These are phyloP conservation scores for Zhuqinia jingwanae DNA, from an alignment of 2,888 invertebrate species.

Conservation along the genomic window DNA sequence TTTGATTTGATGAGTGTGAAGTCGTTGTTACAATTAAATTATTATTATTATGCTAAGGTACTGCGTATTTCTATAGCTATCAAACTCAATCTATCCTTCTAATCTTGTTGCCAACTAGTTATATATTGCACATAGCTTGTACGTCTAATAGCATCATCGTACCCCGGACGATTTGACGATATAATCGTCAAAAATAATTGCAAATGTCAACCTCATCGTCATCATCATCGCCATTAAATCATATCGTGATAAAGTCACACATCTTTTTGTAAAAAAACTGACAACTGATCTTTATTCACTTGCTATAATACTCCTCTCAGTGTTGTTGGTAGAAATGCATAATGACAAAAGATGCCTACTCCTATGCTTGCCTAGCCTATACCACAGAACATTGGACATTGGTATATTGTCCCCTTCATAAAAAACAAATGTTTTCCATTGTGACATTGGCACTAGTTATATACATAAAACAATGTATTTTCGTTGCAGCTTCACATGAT, in stretches of 20 bases:
- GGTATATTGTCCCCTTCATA: too few relatives aligned
- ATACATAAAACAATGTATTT: too few relatives aligned
- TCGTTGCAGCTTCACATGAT: too few relatives aligned
- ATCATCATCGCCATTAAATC: neutral
- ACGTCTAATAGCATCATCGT: too few relatives aligned
- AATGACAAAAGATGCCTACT: neutral
- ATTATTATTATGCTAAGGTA: neutral
- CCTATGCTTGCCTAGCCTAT: neutral
- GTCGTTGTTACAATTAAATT: neutral
- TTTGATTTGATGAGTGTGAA: neutral
- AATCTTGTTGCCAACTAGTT: constrained; percentile 9
- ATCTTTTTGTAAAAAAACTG: too few relatives aligned
- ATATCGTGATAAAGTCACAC: neutral
- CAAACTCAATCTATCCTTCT: neutral
- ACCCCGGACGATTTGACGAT: too few relatives aligned
- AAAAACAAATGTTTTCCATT: too few relatives aligned
- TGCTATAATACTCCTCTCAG: too few relatives aligned
- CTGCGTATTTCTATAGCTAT: neutral
- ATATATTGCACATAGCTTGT: neutral
- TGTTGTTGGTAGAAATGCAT: neutral
- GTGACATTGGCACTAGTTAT: too few relatives aligned
- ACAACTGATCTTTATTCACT: too few relatives aligned
- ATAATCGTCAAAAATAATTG: neutral
- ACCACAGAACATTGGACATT: neutral
- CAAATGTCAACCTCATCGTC: neutral